phyloP scores from a whole-genome alignment of 2,797 vertebrate species.

The Mallotus villosus region DNA sequence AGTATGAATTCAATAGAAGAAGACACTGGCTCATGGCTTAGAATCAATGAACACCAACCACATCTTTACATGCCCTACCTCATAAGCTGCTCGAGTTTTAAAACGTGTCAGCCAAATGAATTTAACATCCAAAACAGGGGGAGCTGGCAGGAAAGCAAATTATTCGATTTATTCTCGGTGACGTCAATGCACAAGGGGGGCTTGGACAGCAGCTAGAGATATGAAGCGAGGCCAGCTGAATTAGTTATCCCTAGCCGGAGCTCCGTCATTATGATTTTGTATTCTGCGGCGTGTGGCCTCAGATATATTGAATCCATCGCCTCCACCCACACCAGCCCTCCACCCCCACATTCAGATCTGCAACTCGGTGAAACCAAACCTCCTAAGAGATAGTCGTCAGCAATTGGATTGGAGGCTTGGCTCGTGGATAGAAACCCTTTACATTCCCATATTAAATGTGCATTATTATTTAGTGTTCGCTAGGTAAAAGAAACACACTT shows the following conservation, averaged over 20 bases:
- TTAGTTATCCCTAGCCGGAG: conserved; percentile 20
- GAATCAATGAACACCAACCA: conserved; percentile 57
- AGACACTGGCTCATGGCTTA: conserved; percentile 26
- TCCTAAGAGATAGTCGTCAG: conserved; percentile 46
- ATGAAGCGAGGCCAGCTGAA: conserved; percentile 43
- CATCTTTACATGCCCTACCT: conserved; percentile 50
- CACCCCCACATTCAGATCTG: conserved; percentile 56
- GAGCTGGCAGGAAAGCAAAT: conserved; percentile 46
- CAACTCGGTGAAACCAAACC: conserved; percentile 54
- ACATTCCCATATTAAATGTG: no score
- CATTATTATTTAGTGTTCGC: not conserved
- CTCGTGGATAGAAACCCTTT: conserved; percentile 57
- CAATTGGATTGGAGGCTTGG: conserved; percentile 37
- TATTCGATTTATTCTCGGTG: conserved; percentile 59
- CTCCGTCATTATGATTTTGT: conserved; percentile 40
- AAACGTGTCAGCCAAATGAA: conserved; percentile 41
- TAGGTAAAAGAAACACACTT: not conserved
- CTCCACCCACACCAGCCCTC: conserved; percentile 57
- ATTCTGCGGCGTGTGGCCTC: conserved; percentile 47
- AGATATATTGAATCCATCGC: conserved; percentile 63
- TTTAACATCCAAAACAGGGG: conserved; percentile 29
- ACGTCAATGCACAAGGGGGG: conserved; percentile 26
- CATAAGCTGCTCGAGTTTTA: conserved; percentile 52
- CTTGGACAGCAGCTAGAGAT: conserved; percentile 24
- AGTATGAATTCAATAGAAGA: conserved; percentile 9